A percentile compares a stretch with the other conserved stretches of the same genome.
Evolutionary conservation across 2,888 invertebrate species (phyloP).

Genomic region (Dolichomitus sp.): DNA sequence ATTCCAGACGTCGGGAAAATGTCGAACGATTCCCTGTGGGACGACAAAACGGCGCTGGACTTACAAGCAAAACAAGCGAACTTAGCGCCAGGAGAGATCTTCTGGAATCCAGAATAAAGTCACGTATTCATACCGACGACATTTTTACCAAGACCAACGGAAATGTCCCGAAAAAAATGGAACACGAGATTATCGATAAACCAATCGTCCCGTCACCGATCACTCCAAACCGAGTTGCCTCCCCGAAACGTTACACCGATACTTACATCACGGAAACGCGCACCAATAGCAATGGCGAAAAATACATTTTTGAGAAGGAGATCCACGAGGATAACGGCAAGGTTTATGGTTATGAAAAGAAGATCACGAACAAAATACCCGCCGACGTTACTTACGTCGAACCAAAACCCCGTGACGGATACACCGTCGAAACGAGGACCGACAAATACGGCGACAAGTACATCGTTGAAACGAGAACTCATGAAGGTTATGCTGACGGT

Average conservation of each 20-base stretch:
- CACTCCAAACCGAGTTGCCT: slow-evolving; percentile 79
- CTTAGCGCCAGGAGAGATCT: slow-evolving; percentile 92
- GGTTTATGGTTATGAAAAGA: slow-evolving; percentile 84
- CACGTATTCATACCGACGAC: slow-evolving; percentile 87
- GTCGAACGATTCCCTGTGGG: slow-evolving; percentile 70
- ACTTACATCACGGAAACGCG: slow-evolving; percentile 83
- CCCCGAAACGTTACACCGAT: slow-evolving; percentile 83
- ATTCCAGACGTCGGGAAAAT: slow-evolving; percentile 82
- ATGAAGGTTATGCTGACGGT: slow-evolving; percentile 79
- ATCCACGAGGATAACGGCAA: slow-evolving; percentile 84
- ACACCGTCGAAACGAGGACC: slow-evolving; percentile 81
- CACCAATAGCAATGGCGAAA: slow-evolving; percentile 83
- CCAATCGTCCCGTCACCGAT: slow-evolving; percentile 84
- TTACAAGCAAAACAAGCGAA: slow-evolving; percentile 86
- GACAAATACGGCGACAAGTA: slow-evolving; percentile 84
- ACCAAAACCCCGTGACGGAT: slow-evolving; percentile 78
- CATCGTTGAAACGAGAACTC: slow-evolving; percentile 81
- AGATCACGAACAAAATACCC: slow-evolving; percentile 87
- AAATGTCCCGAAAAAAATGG: slow-evolving; percentile 78
- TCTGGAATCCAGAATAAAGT: slow-evolving; percentile 92
- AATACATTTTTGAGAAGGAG: slow-evolving; percentile 84
- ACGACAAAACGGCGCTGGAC: slow-evolving; percentile 69
- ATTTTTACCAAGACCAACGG: slow-evolving; percentile 78
- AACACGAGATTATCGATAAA: slow-evolving; percentile 83
- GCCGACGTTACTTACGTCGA: slow-evolving; percentile 86